These are phyloP conservation scores for Caenorhabditis inopinata DNA, from an alignment of 1,140 invertebrate species.

Conservation along the genomic window DNA sequence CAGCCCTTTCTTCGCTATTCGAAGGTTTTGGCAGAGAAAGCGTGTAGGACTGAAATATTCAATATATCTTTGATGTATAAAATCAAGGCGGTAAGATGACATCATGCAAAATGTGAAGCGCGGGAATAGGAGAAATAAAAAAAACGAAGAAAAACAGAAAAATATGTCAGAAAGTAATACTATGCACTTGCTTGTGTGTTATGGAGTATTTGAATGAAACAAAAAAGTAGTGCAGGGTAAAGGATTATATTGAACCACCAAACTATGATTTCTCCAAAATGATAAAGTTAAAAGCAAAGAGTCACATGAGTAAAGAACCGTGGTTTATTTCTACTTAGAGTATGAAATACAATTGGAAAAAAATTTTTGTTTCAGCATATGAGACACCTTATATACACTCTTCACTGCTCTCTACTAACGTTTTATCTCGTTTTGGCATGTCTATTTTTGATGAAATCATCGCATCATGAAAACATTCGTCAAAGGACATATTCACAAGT, in stretches of 20 bases:
- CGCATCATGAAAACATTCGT: conserved; percentile 31
- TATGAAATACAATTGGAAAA: neutral
- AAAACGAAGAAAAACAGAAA: neutral
- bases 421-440: neutral
- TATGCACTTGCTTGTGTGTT: neutral
- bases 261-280: neutral
- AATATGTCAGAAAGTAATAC: too few species aligned
- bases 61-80: neutral
- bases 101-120: neutral
- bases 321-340: too few species aligned
- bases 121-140: neutral
- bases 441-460: conserved; percentile 23
- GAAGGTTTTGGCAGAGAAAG: neutral
- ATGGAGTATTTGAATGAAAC: neutral
- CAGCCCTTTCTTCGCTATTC: neutral
- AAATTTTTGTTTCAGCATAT: conserved; percentile 1
- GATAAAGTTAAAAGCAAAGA: too few species aligned
- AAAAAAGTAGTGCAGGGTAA: neutral
- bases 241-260: neutral
- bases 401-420: neutral
- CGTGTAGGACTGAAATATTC: neutral
- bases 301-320: too few species aligned
- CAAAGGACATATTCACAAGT: conserved; percentile 14
- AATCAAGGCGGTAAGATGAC: neutral
- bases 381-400: neutral